Percentiles rank a stretch among this genome's conserved stretches.
Evolutionary conservation across 1,140 invertebrate genomes (phyloP).

Genomic region (Yoshiicerus persimilis): DNA sequence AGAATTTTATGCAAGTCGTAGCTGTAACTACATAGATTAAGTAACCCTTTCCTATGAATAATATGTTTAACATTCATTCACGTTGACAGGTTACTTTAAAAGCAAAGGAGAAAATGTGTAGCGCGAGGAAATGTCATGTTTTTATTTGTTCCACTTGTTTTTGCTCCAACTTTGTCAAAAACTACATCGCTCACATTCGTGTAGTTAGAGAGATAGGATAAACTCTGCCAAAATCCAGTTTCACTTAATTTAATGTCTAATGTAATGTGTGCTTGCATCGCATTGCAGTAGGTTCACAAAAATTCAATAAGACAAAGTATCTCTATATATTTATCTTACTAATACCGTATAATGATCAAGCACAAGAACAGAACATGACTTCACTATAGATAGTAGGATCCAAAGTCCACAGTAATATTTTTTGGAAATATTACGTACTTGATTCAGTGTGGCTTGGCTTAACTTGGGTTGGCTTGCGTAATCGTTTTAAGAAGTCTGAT

Average conservation of each 20-base stretch:
- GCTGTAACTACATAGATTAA: too few relatives aligned
- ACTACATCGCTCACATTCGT: background rate
- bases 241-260: background rate
- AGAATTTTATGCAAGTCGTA: too few relatives aligned
- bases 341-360: too few relatives aligned
- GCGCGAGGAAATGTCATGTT: background rate
- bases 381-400: background rate
- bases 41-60: too few relatives aligned
- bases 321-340: background rate
- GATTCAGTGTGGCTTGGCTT: too few relatives aligned
- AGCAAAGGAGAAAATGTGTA: background rate
- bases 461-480: background rate
- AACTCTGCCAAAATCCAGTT: background rate
- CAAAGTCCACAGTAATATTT: background rate
- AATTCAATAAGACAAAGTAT: background rate
- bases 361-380: too few relatives aligned
- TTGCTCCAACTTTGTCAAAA: background rate
- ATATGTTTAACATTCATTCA: background rate
- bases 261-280: background rate
- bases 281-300: background rate
- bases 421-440: background rate
- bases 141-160: slow-evolving; percentile 21
- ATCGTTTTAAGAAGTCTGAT: background rate
- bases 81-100: background rate
- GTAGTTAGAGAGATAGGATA: background rate